Base-by-base conservation (phyloP, 2,888 invertebrate genomes). In the Prosopocoilus inquinatus region DNA sequence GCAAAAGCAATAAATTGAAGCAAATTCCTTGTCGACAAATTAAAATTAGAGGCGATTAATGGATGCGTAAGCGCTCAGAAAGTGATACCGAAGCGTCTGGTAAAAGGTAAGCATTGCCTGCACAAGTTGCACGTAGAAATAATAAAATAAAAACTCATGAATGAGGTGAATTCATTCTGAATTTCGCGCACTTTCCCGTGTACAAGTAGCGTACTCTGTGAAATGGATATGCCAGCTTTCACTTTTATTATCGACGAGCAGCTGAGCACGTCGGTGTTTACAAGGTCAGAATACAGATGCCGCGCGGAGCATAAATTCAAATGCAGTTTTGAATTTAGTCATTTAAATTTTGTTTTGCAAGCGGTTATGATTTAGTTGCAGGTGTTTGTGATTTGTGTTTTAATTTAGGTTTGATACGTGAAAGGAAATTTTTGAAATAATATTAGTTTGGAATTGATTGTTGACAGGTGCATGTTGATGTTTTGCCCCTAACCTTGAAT, bases 401-500 rank as follows among this genome's bases (percentile, higher is more conserved):
- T 28, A 28, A 11, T 41, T 41, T 9, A 2, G 15, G 32, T 9
- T 35, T 45, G 35, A 32, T 38, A 41, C 46, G 35, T 45, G 39
- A 11, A 20, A 13, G 4, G 9, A 13, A 50, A 35, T 12, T 41
- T 41, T 39, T 20, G 12, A 12, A 53, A 39, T 41, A 16, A 34
- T 15, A 41, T 11, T 20, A 35, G 41, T 48, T 52, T 43, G 33
- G 48, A 54, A 51, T 50, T 54, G 44, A 50, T 50, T 47, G 51
- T 63, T 76, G 76, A 77, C 77, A 78, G 78, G 77, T 77, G 77
- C 74, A 75, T 71, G 72, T 74, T 73, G 70, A 74, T 73, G 75
- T 75, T 75, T 74, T 77, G 74, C 64, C 74, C 76, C 71, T 78
- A 78, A 78, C 78, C 78, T 78, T 78, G 78, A 77, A 75, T 74